These are phyloP conservation scores for Hycleus cichorii DNA, from an alignment of 1,140 invertebrate species.

Conservation along the genomic window DNA sequence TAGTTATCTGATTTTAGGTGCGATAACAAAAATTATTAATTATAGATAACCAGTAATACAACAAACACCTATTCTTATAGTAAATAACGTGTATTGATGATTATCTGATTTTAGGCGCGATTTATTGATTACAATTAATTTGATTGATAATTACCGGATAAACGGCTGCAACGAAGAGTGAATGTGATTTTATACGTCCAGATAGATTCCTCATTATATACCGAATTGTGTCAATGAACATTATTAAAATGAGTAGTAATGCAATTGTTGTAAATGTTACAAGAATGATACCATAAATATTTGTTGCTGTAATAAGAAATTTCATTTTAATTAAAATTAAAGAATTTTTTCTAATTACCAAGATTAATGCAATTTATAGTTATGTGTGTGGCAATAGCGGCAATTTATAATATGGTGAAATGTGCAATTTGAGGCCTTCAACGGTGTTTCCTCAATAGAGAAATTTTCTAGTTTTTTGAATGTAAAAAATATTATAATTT, in stretches of 20 bases:
- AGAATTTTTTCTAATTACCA: background rate
- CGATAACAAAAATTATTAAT: no score
- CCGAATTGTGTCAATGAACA: constrained; percentile 48
- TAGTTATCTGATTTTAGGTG: no score
- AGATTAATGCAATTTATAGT: no score
- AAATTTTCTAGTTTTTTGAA: background rate
- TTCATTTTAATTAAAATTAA: background rate
- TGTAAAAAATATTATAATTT: background rate
- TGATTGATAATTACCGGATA: constrained; percentile 50
- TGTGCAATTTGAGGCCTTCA: background rate
- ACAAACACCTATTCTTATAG: no score
- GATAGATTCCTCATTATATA: constrained; percentile 47
- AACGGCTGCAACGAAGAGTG: constrained; percentile 50
- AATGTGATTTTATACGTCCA: constrained; percentile 45
- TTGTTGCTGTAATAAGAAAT: constrained; percentile 46
- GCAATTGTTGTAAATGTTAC: constrained; percentile 45
- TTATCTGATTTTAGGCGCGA: background rate
- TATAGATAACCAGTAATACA: no score
- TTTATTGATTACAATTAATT: background rate
- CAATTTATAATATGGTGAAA: no score
- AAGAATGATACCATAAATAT: constrained; percentile 46
- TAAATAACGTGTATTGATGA: no score
- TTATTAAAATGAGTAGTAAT: constrained; percentile 42
- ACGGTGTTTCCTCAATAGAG: constrained; percentile 6
- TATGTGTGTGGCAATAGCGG: no score